Conservation (phyloP, 2,113 vertebrate species). For the Nothocercus julius region DNA sequence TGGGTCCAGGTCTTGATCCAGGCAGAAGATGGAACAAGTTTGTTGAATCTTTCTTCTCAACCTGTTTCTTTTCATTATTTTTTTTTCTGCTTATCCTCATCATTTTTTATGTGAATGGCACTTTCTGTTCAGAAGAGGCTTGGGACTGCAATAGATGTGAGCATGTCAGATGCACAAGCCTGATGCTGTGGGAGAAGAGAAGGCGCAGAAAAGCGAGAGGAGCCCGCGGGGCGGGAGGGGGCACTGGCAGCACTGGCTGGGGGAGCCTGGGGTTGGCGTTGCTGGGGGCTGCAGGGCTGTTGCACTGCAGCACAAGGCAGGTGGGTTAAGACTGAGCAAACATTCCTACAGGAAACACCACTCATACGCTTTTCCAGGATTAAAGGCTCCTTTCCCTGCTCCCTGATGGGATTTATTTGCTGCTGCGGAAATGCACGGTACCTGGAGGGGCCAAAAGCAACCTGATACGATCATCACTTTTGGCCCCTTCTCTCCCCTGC, state of each 20-base stretch:
- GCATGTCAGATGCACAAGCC: not conserved
- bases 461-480: not conserved
- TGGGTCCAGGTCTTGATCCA: constrained; percentile 45
- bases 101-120: not conserved
- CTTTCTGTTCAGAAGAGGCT: not conserved
- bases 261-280: not conserved
- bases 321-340: not conserved
- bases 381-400: not conserved
- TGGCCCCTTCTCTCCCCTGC: not conserved
- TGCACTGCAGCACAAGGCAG: not conserved
- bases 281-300: not conserved
- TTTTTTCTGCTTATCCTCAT: not conserved
- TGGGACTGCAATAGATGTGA: not conserved
- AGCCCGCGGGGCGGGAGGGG: not conserved
- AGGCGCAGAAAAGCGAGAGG: not conserved
- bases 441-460: not conserved
- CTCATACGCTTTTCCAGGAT: not conserved
- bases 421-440: not conserved
- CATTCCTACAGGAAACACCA: not conserved
- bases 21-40: not conserved
- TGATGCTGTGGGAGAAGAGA: not conserved
- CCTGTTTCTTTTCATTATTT: not conserved
- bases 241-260: not conserved
- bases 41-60: not conserved
- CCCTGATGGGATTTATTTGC: not conserved